Evolutionary conservation across 2,797 vertebrate species (phyloP).

Genomic region (Arremon brunneinucha): DNA sequence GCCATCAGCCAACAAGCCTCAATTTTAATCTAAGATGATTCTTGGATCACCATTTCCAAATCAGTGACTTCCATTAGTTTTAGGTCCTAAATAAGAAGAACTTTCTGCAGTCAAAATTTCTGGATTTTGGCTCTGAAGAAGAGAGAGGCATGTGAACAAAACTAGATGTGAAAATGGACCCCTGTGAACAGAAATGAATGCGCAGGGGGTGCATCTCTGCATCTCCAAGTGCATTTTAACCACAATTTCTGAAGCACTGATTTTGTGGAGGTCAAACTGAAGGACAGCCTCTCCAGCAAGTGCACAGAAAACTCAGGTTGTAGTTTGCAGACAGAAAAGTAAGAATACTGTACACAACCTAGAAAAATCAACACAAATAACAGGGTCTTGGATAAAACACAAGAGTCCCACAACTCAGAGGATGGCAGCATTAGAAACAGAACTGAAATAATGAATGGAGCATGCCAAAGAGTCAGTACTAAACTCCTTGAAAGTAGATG

Average conservation of each 20-base stretch:
- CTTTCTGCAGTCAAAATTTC: neutral
- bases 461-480: constrained; percentile 32
- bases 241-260: neutral
- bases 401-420: constrained; percentile 20
- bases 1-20: neutral
- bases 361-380: neutral
- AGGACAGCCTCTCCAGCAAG: neutral
- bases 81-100: neutral
- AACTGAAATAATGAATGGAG: constrained; percentile 49
- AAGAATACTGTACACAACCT: neutral
- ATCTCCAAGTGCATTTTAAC: neutral
- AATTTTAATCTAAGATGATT: neutral
- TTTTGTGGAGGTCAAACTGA: neutral
- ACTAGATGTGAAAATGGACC: neutral
- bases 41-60: neutral
- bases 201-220: neutral
- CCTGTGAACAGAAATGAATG: neutral
- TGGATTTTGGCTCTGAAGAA: neutral
- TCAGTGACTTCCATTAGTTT: neutral
- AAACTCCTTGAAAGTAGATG: constrained; percentile 24
- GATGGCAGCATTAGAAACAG: constrained; percentile 8
- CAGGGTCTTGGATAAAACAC: neutral
- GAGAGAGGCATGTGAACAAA: neutral
- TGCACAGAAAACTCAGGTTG: neutral
- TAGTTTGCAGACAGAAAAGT: neutral